A percentile compares a stretch with the other conserved stretches of the same genome.
These are phyloP conservation scores for Platerodrilus igneus DNA, from an alignment of 2,888 invertebrate genomes.

Conservation along the genomic window DNA sequence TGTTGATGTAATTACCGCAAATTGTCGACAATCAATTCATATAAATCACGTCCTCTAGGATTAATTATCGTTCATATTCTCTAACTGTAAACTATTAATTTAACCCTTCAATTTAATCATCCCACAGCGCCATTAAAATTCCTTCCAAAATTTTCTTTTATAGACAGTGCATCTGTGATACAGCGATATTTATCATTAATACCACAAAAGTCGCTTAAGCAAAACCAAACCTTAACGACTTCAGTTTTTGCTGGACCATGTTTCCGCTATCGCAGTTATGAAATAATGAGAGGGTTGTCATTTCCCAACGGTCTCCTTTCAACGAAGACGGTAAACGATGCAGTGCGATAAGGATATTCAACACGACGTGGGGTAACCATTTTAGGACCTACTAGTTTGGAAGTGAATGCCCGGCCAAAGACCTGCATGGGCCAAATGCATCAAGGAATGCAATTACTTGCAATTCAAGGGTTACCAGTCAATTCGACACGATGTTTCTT, in stretches of 20 bases:
- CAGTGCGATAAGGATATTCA: conserved; percentile 13
- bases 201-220: conserved; percentile 8
- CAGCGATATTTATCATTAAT: conserved; percentile 11
- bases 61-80: too few species aligned
- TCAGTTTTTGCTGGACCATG: conserved; percentile 19
- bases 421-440: conserved; percentile 37
- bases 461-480: conserved; percentile 38
- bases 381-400: conserved; percentile 33
- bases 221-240: conserved; percentile 16
- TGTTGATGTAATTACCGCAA: too few species aligned
- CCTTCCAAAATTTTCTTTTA: too few species aligned
- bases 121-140: too few species aligned
- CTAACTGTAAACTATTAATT: too few species aligned
- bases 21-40: too few species aligned
- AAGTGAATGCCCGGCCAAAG: conserved; percentile 47
- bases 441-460: conserved; percentile 30
- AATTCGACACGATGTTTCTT: conserved; percentile 9
- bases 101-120: too few species aligned
- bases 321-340: background rate
- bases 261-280: conserved; percentile 20
- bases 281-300: conserved; percentile 17
- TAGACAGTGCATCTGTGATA: too few species aligned
- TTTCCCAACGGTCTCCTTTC: conserved; percentile 9
- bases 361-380: conserved; percentile 24
- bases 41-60: too few species aligned